Conservation (phyloP, 2,888 invertebrate species). For the Tetragonisca angustula region DNA sequence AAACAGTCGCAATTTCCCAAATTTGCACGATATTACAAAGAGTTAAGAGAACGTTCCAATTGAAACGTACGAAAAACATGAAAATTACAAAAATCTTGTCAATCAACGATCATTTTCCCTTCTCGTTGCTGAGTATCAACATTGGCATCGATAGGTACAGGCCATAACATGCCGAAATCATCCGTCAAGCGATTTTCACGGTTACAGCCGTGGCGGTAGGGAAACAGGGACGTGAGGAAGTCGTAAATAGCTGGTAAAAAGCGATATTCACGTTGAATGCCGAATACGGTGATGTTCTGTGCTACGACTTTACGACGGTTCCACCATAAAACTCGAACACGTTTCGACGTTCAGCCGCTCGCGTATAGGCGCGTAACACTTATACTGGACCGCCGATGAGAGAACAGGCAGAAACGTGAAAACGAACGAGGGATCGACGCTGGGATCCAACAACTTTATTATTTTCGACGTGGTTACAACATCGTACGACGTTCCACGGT, state of each 20-base stretch:
- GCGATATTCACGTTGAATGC: conserved; percentile 76
- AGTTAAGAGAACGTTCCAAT: no score
- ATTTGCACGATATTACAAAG: no score
- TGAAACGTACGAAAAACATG: no score
- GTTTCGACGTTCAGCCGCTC: conserved; percentile 43
- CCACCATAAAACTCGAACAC: conserved; percentile 70
- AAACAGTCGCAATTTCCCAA: no score
- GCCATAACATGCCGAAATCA: conserved; percentile 33
- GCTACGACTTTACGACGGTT: conserved; percentile 76
- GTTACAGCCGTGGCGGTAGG: conserved; percentile 1
- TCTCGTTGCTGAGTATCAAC: no score
- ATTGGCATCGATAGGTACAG: neutral
- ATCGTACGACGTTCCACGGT: neutral
- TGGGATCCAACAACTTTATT: conserved; percentile 68
- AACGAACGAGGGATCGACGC: neutral
- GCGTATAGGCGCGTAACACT: conserved; percentile 58
- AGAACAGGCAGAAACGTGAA: conserved; percentile 19
- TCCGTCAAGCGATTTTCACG: conserved; percentile 44
- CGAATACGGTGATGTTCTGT: conserved; percentile 70
- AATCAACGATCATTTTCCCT: no score
- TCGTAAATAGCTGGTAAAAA: conserved; percentile 64
- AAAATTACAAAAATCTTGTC: no score
- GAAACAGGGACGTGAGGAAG: conserved; percentile 36
- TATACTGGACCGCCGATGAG: conserved; percentile 20
- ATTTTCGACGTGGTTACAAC: conserved; percentile 65